phyloP scores from a whole-genome alignment of 2,113 vertebrate genomes.

The Triplophysa siluroides region DNA sequence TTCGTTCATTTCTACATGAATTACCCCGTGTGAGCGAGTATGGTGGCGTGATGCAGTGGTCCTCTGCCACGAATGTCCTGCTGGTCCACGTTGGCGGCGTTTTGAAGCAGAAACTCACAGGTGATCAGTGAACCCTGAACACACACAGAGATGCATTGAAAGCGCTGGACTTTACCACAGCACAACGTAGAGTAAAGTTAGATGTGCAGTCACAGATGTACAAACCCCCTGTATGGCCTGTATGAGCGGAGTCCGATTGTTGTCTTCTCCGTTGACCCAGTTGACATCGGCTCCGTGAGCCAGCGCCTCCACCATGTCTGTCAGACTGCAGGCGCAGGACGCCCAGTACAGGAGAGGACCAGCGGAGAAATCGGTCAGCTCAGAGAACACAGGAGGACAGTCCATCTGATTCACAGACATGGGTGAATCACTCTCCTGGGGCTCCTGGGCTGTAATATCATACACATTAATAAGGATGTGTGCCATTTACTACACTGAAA shows the following conservation, averaged over 20 bases:
- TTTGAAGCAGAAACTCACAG: constrained; percentile 97
- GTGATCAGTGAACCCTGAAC: constrained; percentile 89
- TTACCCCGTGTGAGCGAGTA: constrained; percentile 93
- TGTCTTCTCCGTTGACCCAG: constrained; percentile 87
- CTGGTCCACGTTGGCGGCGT: constrained; percentile 93
- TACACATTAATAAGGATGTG: too few species aligned
- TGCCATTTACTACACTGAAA: too few species aligned
- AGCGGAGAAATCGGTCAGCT: constrained; percentile 78
- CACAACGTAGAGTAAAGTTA: background rate
- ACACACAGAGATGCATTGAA: background rate
- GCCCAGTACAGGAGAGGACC: constrained; percentile 89
- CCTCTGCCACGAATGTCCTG: constrained; percentile 87
- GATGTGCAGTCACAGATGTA: background rate
- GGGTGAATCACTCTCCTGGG: constrained; percentile 62
- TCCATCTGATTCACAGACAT: constrained; percentile 70
- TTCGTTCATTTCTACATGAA: background rate
- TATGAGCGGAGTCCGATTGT: constrained; percentile 89
- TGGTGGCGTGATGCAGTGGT: constrained; percentile 92
- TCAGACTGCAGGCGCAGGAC: constrained; percentile 85
- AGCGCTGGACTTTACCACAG: background rate
- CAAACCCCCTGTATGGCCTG: constrained; percentile 94
- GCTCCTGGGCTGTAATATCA: background rate
- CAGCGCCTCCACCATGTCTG: constrained; percentile 91
- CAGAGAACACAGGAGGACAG: constrained; percentile 68
- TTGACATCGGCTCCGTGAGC: constrained; percentile 94